These are phyloP conservation scores for Boleophthalmus pectinirostris DNA, from an alignment of 2,113 vertebrate genomes.

Conservation along the genomic window DNA sequence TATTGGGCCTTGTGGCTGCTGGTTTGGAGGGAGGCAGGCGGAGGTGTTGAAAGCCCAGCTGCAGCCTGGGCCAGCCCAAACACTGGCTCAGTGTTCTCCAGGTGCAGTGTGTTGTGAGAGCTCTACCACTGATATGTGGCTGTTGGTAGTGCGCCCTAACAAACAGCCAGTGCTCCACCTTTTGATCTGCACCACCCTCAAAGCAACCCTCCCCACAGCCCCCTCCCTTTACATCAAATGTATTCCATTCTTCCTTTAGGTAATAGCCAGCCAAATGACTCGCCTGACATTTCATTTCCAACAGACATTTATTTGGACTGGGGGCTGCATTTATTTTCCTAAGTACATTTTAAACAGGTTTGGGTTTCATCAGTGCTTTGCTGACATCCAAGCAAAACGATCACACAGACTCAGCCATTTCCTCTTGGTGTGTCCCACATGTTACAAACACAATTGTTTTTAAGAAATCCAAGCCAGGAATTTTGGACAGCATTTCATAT, in stretches of 20 bases:
- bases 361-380: conserved; percentile 60
- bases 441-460: conserved; percentile 49
- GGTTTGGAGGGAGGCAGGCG: conserved; percentile 9
- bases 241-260: conserved; percentile 46
- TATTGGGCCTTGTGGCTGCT: conserved; percentile 26
- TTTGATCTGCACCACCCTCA: conserved; percentile 64
- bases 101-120: conserved; percentile 62
- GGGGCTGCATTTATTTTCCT: conserved; percentile 62
- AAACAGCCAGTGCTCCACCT: conserved; percentile 61
- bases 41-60: conserved; percentile 64
- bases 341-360: conserved; percentile 65
- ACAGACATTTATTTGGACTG: conserved; percentile 65
- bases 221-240: conserved; percentile 51
- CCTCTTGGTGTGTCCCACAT: conserved; percentile 35
- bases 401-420: conserved; percentile 52
- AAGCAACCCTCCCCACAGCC: conserved; percentile 45
- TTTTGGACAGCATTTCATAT: conserved; percentile 16
- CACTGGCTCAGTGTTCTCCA: conserved; percentile 67
- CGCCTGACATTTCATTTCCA: conserved; percentile 55
- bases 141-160: conserved; percentile 68
- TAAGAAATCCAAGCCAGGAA: conserved; percentile 39
- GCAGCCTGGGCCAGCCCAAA: conserved; percentile 49
- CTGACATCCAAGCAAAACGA: conserved; percentile 52
- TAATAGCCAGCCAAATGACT: conserved; percentile 51
- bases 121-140: conserved; percentile 55